Base-by-base conservation (phyloP, 2,888 invertebrate genomes). In the Eupithecia vulgata region DNA sequence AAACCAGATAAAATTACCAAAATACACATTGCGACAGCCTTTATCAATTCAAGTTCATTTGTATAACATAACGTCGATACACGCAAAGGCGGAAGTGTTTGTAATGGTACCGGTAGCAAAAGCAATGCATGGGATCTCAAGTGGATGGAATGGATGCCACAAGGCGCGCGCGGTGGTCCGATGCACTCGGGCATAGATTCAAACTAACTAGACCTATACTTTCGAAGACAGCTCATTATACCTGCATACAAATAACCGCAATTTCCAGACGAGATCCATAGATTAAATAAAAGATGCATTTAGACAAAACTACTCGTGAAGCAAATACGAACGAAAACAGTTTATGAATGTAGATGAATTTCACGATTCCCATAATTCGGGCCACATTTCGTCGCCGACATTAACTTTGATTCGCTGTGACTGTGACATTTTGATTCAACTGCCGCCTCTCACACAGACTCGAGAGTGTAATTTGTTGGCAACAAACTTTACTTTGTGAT, bases 101-200 rank as follows among this genome's bases (percentile, higher is more conserved):
- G 78, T 76, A 80, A 80, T 79, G 80, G 78, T 80, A 82, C 79
- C 80, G 79, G 79, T 81, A 80, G 79, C 79, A 76, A 78, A 80
- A 79, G 76, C 79, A 81, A 70, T 70, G 72, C 80, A 76, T 75
- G 80, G 79, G 75, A 81, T 84, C 84, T 87, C 86, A 82, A 88
- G 86, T 87, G 88, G 85, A 82, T 77, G 84, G 81, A 84, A 84
- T 79, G 82, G 80, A 78, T 81, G 81, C 81, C 81, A 80, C 75
- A 73, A 78, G 73, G 69, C 67, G 67, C 72, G 74, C 73, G 74
- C 82, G 82, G 83, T 80, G 68, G 72, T 75, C 75, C 68, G 13
- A 68, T 72, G 70, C 70, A 75, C 70, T 72, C 65, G 40, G 45
- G 67, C 57, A 67, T 52, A 48, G 75, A 57, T 57, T 72, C 67